Conservation (phyloP, 1,140 invertebrate genomes). For the Callitettix versicolor region DNA sequence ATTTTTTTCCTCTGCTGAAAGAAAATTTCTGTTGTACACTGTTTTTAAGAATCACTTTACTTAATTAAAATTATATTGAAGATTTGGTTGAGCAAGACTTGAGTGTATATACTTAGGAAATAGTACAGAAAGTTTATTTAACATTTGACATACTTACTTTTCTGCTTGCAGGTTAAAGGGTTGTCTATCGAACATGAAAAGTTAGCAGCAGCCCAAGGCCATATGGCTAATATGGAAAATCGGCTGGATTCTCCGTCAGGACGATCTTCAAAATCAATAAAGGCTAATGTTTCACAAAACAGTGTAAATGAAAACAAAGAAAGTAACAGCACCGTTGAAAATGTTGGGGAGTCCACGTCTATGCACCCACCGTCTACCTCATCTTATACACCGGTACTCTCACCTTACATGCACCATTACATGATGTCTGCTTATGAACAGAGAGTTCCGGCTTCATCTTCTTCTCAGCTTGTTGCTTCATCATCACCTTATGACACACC, state of each 20-base stretch:
- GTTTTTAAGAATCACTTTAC: too few relatives aligned
- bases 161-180: slow-evolving; percentile 53
- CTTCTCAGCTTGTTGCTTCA: slow-evolving; percentile 15
- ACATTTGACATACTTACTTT: too few relatives aligned
- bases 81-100: too few relatives aligned
- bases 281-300: slow-evolving; percentile 23
- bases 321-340: slow-evolving; percentile 25
- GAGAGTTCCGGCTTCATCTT: slow-evolving; percentile 13
- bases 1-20: too few relatives aligned
- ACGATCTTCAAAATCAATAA: slow-evolving; percentile 16
- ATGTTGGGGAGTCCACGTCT: not conserved
- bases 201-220: slow-evolving; percentile 50
- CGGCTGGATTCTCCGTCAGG: slow-evolving; percentile 25
- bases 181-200: slow-evolving; percentile 67
- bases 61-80: too few relatives aligned
- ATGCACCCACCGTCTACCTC: slow-evolving; percentile 31
- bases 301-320: slow-evolving; percentile 29
- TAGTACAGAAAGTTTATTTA: too few relatives aligned
- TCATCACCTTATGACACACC: slow-evolving; percentile 32
- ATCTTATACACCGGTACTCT: slow-evolving; percentile 35
- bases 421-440: slow-evolving; percentile 23
- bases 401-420: slow-evolving; percentile 32
- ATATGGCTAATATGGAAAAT: slow-evolving; percentile 22
- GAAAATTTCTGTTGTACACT: too few relatives aligned
- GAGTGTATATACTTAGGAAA: too few relatives aligned